Conservation (phyloP, 1,140 invertebrate species). For the Leptonema lineaticorne region DNA sequence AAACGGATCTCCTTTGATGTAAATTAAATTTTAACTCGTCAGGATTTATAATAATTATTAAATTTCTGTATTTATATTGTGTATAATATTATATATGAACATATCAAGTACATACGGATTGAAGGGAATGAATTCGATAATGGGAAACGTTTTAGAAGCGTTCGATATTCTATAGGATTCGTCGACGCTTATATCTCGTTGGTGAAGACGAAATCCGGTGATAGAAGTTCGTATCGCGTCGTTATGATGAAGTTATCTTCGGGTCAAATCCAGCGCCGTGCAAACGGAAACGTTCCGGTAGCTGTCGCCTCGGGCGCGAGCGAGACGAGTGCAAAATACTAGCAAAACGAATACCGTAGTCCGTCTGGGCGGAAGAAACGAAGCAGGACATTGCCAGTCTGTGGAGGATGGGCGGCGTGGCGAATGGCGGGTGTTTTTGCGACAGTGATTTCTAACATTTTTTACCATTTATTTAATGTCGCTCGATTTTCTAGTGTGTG, state of each 20-base stretch:
- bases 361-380: slow-evolving; percentile 21
- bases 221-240: slow-evolving; percentile 29
- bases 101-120: too few relatives aligned
- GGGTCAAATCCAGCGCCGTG: slow-evolving; percentile 22
- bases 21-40: too few relatives aligned
- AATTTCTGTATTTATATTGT: too few relatives aligned
- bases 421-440: not conserved
- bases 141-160: slow-evolving; percentile 20
- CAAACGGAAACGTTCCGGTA: not conserved
- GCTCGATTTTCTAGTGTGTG: too few relatives aligned
- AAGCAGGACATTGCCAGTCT: slow-evolving; percentile 7
- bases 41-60: too few relatives aligned
- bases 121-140: slow-evolving; percentile 9
- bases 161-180: slow-evolving; percentile 6
- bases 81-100: not conserved
- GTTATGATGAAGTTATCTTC: slow-evolving; percentile 32
- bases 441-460: too few relatives aligned
- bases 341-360: slow-evolving; percentile 2
- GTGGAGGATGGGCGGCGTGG: not conserved
- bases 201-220: slow-evolving; percentile 28
- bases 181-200: slow-evolving; percentile 20
- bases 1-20: too few relatives aligned
- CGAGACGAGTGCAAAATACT: not conserved
- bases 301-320: not conserved
- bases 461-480: too few relatives aligned